phyloP scores from a whole-genome alignment of 2,888 invertebrate genomes.

The Drosophila paranaensis region DNA sequence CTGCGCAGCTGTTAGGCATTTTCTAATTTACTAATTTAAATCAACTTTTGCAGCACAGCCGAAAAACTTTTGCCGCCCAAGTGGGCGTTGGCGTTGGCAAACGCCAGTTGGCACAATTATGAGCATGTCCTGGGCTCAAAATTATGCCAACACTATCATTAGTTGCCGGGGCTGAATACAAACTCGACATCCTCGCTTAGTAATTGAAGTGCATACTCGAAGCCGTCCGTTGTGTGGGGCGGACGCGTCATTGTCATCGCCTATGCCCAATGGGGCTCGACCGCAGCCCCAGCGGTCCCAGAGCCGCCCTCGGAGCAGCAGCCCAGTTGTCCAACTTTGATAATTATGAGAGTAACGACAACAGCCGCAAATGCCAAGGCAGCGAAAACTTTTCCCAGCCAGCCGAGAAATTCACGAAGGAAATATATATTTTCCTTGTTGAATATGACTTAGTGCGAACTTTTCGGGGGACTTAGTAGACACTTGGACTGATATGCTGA shows the following conservation, averaged over 20 bases:
- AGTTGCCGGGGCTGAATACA: slow-evolving; percentile 41
- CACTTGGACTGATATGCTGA: slow-evolving; percentile 52
- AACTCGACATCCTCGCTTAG: slow-evolving; percentile 19
- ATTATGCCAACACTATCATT: slow-evolving; percentile 69
- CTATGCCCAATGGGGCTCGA: slow-evolving; percentile 32
- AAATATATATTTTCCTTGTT: slow-evolving; percentile 55
- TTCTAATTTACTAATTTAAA: slow-evolving; percentile 78
- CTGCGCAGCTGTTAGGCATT: slow-evolving; percentile 49
- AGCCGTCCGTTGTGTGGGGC: slow-evolving; percentile 15
- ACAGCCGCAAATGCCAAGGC: slow-evolving; percentile 49
- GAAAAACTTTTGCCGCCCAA: slow-evolving; percentile 38
- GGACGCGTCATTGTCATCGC: slow-evolving; percentile 34
- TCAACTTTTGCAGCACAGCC: slow-evolving; percentile 59
- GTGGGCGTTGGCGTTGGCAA: slow-evolving; percentile 48
- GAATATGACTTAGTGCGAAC: slow-evolving; percentile 43
- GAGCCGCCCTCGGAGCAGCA: slow-evolving; percentile 11
- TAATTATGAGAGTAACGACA: slow-evolving; percentile 67
- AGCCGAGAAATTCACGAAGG: slow-evolving; percentile 65
- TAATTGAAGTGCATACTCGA: slow-evolving; percentile 53
- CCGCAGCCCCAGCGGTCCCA: slow-evolving; percentile 35
- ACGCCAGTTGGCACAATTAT: slow-evolving; percentile 58
- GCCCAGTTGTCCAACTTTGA: slow-evolving; percentile 71
- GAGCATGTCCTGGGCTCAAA: slow-evolving; percentile 63
- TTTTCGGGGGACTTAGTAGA: slow-evolving; percentile 49
- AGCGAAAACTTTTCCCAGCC: slow-evolving; percentile 55